Evolutionary conservation across 2,113 vertebrate genomes (phyloP), one percentile per base, ranked within the genome.

Genomic region (Morone saxatilis): DNA sequence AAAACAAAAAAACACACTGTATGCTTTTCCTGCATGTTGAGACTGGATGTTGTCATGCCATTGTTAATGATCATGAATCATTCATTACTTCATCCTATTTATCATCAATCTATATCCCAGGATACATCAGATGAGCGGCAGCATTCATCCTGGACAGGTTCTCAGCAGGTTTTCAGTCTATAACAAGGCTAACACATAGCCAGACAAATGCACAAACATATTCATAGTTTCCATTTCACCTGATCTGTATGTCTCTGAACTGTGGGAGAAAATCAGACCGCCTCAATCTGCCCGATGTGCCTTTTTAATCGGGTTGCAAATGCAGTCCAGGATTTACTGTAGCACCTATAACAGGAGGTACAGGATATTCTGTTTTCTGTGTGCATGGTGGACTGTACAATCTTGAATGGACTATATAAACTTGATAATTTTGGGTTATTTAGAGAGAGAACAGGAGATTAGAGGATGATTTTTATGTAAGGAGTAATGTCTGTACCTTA

Each of bases 351-450:
- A 50, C 6, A 14, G 14, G 17, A 71, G 40, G 7, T 54, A 51
- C 8, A 10, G 19, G 38, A 43, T 63, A 19, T 56, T 47, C 57
- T 25, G 38, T 54, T 47, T 47, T 69, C 3, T 38, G 8, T 54
- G 36, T 11, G 31, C 31, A 36, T 31, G 11, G 11, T 16, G 59
- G 25, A 19, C 40, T 67, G 51, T 57, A 57, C 31, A 20, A 53
- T 47, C 40, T 10, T 22, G n/a, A 2, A 36, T 4, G 6, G 16
- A 45, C 9, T 4, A 45, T 69, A 43, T n/a, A 13, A 45, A 43
- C 13, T 22, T 51, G 10, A n/a, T 54, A 9, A 40, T 56, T 76
- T 47, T 60, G 38, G 72, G 20, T 14, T 31, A 75, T 74, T 68
- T 75, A 17, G 19, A 76, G 40, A 40, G 13, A 48, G 65, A 68